Base-by-base conservation (phyloP, 2,888 invertebrate species). In the Atrina japonica region DNA sequence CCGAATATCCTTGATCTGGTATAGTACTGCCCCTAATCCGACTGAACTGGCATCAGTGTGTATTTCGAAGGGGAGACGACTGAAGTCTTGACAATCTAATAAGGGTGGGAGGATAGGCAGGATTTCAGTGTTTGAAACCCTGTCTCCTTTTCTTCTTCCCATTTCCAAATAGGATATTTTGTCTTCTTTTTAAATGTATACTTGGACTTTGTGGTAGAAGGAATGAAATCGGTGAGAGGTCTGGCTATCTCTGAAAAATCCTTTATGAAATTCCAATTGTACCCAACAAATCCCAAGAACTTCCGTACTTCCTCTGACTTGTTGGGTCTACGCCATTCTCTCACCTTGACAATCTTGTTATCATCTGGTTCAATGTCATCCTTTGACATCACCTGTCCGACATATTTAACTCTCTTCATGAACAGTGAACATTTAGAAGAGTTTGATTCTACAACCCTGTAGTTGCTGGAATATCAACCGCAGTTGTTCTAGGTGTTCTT, bases 251-350 rank as follows among this genome's bases (percentile, higher is more conserved):
- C 64, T n/a, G n/a, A n/a, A n/a, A n/a, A n/a, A n/a, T n/a, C n/a
- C n/a, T n/a, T n/a, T n/a, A n/a, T n/a, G n/a, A 59, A 11, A 53
- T 52, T 21, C 73, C 43, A 35, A 73, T 76, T 14, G 74, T 41
- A 27, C 71, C 74, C n/a, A n/a, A n/a, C n/a, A n/a, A n/a, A n/a
- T n/a, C n/a, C n/a, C n/a, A n/a, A n/a, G n/a, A n/a, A n/a, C 30
- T 30, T 45, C 43, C 56, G n/a, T 16, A 65, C 29, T 7, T 65
- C 65, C 21, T 56, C 65, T n/a, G 56, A 21, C 23, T 65, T 65
- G 9, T 55, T 65, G 43, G 65, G 65, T 45, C 25, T 65, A n/a
- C 29, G n/a, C n/a, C n/a, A n/a, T n/a, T n/a, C n/a, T n/a, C n/a
- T n/a, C n/a, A n/a, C n/a, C n/a, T n/a, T n/a, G 55, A 41, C 56